Conservation (phyloP, 2,888 invertebrate genomes). For the Cataglyphis rosenhaueri region DNA sequence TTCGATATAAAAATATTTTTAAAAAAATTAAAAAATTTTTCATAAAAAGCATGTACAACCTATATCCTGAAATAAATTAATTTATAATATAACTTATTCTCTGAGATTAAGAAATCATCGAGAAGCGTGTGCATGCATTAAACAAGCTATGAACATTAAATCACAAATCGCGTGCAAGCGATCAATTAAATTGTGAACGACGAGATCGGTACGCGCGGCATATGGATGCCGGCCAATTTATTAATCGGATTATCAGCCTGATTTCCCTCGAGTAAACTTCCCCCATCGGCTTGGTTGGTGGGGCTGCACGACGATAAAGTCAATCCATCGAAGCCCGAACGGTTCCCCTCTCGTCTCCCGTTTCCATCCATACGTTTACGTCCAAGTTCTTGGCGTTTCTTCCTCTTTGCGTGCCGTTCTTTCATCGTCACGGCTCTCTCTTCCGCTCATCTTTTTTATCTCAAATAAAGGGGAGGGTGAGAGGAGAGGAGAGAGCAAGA, state of each 20-base stretch:
- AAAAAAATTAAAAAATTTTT: not conserved
- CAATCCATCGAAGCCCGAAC: slow-evolving; percentile 80
- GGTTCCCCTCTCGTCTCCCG: slow-evolving; percentile 62
- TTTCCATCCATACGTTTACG: slow-evolving; percentile 25
- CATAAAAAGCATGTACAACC: not conserved
- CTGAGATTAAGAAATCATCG: not conserved
- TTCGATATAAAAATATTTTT: not conserved
- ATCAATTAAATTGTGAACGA: slow-evolving; percentile 82
- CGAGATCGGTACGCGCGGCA: slow-evolving; percentile 62
- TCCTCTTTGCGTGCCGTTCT: slow-evolving; percentile 24
- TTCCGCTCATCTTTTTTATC: slow-evolving; percentile 35
- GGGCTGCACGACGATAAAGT: slow-evolving; percentile 76
- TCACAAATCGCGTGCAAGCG: slow-evolving; percentile 72
- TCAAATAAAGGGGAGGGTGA: not conserved
- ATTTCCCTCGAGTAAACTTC: slow-evolving; percentile 82
- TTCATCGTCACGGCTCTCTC: slow-evolving; percentile 2
- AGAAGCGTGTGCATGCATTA: slow-evolving; percentile 6
- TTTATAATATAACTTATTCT: slow-evolving; percentile 5
- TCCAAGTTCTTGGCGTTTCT: slow-evolving; percentile 28
- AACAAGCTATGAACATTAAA: slow-evolving; percentile 1
- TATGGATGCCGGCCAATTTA: slow-evolving; percentile 82
- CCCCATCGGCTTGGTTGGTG: not conserved
- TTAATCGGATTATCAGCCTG: slow-evolving; percentile 85
- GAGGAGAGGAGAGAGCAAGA: not conserved
- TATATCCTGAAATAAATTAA: not conserved